Conservation (phyloP, 2,113 vertebrate species). For the Lagopus muta region DNA sequence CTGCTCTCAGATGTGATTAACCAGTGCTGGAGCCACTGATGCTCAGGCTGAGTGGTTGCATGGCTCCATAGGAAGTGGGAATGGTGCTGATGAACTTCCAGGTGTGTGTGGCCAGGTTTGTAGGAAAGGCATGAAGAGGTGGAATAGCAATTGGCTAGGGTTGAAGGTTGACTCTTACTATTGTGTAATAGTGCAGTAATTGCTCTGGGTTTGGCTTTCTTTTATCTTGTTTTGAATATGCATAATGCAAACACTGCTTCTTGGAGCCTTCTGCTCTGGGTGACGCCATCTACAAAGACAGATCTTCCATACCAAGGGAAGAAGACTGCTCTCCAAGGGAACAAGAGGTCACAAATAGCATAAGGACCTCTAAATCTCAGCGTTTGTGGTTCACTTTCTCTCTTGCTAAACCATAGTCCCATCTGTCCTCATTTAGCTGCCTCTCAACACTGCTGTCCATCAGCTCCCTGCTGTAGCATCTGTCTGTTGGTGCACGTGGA, state of each 20-base stretch:
- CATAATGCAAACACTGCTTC: neutral
- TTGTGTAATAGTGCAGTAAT: neutral
- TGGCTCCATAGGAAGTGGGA: neutral
- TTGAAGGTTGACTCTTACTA: neutral
- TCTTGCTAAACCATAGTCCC: neutral
- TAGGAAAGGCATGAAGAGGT: neutral
- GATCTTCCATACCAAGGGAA: neutral
- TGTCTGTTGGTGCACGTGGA: neutral
- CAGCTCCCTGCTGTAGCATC: neutral
- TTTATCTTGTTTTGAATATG: neutral
- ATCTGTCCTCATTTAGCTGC: neutral
- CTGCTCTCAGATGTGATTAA: neutral
- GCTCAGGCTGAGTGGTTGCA: neutral
- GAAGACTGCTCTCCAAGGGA: neutral
- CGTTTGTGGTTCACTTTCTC: neutral
- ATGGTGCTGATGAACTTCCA: fast-evolving
- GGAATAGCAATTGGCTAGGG: neutral
- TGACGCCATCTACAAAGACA: neutral
- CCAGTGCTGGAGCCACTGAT: neutral
- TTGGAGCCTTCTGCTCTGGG: neutral
- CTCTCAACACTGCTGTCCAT: neutral
- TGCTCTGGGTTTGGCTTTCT: neutral
- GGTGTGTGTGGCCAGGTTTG: neutral
- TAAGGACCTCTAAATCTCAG: neutral
- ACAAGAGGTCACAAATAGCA: neutral